Evolutionary conservation across 2,113 vertebrate genomes (phyloP).

Genomic region (Chlorodrepanis virens): DNA sequence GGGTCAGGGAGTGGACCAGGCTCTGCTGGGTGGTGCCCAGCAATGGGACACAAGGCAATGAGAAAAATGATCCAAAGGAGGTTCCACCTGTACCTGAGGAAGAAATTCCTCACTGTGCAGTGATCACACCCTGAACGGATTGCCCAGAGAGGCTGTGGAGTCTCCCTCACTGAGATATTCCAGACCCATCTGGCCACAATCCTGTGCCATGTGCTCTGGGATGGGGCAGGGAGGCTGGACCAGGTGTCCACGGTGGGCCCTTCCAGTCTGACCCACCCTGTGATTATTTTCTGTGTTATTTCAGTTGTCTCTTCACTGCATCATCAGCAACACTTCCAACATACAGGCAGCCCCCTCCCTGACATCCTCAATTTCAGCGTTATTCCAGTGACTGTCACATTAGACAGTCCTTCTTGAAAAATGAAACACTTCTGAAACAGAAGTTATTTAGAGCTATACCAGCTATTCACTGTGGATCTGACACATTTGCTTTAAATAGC

Average conservation of each 20-base stretch:
- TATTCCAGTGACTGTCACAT: neutral
- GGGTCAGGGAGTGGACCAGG: neutral
- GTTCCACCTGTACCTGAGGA: neutral
- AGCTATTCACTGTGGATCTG: neutral
- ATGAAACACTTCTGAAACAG: neutral
- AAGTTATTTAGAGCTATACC: neutral
- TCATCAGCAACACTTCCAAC: neutral
- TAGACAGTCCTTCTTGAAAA: neutral
- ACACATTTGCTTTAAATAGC: neutral
- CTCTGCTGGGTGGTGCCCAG: neutral
- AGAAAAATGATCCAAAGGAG: neutral
- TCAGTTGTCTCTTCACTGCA: neutral
- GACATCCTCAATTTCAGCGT: neutral
- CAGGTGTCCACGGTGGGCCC: neutral
- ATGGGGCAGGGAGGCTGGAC: neutral
- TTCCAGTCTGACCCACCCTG: neutral
- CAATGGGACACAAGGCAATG: too few species aligned
- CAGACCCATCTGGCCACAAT: neutral
- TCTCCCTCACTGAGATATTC: neutral
- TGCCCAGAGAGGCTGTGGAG: neutral
- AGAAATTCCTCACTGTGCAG: neutral
- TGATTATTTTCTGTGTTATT: neutral
- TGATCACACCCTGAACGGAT: rapidly evolving
- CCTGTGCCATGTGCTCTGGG: neutral
- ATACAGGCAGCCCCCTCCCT: rapidly evolving